Base-by-base conservation (phyloP, 2,888 invertebrate species). In the Drosophila nr. perissopoda region DNA sequence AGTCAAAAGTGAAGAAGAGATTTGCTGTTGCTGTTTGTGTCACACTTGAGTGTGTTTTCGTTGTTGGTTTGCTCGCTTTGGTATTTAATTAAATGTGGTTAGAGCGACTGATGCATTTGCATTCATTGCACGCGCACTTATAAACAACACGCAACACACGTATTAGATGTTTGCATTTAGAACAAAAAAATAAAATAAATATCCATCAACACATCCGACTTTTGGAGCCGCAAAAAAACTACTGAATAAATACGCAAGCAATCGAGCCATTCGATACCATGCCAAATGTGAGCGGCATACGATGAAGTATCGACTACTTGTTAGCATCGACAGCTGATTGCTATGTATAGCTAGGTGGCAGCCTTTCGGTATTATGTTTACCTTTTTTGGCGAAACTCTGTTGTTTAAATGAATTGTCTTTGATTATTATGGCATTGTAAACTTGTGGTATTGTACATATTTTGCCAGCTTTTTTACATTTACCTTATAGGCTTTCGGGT, bases 181-280 rank as follows among this genome's bases (percentile, higher is more conserved):
- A 18, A 49, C 63, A 79, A 79, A 80, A 76, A 78, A 79, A 80
- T 49, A 76, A 78, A 78, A 76, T 52, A 80, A 78, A 72, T 68
- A 62, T 27, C 59, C 67, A 80, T 64, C 48, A 73, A n/a, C 81
- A 79, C 79, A 73, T 81, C 79, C 81, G 81, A 79, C 79, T 77
- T 76, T 80, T 69, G 36, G 69, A 73, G 81, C 79, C 79, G 79
- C 79, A 79, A 79, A 80, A 80, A 81, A 79, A 80, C 71, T 79
- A 79, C 79, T 78, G 80, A 78, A 63, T 69, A 80, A 78, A 78
- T 78, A 76, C 51, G 68, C 72, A 68, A 48, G 49, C 64, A 45
- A 80, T 80, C 78, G 74, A 33, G 3, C 18, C 38, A 74, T 61
- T 74, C 74, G 78, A 78, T 78, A 27, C n/a, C 27, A 53, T 59